Evolutionary conservation across 2,113 vertebrate species (phyloP), one percentile per base, ranked within the genome.

Genomic region (Nothobranchius furzeri): DNA sequence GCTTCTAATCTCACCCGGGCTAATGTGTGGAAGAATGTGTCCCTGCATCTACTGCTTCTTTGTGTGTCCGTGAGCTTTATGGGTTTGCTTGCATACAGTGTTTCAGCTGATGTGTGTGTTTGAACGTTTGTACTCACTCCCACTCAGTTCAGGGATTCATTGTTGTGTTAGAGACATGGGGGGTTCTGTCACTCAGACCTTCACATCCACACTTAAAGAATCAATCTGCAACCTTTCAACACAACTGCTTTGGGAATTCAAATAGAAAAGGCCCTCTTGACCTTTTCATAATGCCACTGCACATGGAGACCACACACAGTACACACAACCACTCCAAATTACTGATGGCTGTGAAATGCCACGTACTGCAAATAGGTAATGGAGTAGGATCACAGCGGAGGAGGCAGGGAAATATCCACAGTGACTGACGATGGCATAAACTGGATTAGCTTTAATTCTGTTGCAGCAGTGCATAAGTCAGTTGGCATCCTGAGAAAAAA

Each of bases 221-320:
- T 73, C 68, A 48, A 72, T 79, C 71, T 75, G 64, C 57, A 65
- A 68, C 74, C 79, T 71, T 74, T 81, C 24, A 72, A 20, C 47
- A 12, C 5, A 0, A 60, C 77, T 73, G 62, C 67, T 76, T 58
- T 12, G 15, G 64, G 68, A 59, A 58, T 56, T 76, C 57, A 73
- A 75, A 75, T 42, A 67, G 57, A 67, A 73, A 69, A 73, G 43
- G 45, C n/a, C 47, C 49, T 69, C 61, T 70, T 79, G 75, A 83
- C 84, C 87, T 83, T 64, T 64, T 70, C 46, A 65, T 71, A 73
- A 79, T 81, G 68, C 70, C 77, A 76, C 49, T 10, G 56, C 71
- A 62, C 64, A 68, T 61, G 57, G 57, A 69, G 77, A 70, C 81
- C 79, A 77, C 82, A 81, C 72, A 74, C 54, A 76, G 60, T 6